Evolutionary conservation across 2,888 invertebrate species (phyloP), one percentile per base, ranked within the genome.

Genomic region (Hypena proboscidalis): DNA sequence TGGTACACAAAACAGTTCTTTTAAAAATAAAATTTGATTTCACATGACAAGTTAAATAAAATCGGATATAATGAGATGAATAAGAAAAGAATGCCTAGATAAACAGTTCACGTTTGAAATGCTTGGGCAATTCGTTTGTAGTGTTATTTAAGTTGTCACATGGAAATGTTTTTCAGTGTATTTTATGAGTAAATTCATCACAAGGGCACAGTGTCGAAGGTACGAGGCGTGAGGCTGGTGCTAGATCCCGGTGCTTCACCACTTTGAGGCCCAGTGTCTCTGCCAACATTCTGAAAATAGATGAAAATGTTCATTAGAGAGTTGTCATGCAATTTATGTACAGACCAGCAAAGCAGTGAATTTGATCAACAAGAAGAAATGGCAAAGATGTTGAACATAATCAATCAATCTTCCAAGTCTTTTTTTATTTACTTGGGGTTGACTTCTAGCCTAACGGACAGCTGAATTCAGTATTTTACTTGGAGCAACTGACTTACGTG

Each of bases 231-330:
- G 48, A 90, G 77, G 67, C 85, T 90, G 49, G 90, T 91, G 73
- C 91, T 91, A 47, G 93, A 93, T 27, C 93, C 93, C 0, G 93
- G 92, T n/a, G 93, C 92, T 69, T 93, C 93, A 26, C 93, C 93
- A 45, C 93, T 87, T 59, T 93, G 93, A 23, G 92, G 92, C 6
- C 92, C 92, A 45, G 92, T 87, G 67, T 92, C 93, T 30, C 92
- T 87, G 6, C 89, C 88, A 42, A 83, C 71, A 78, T 90, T 91
- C 91, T 92, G 80, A 9, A 83, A 84, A 35, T 32, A 38, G 4
- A 39, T 7, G n/a, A n/a, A n/a, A n/a, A n/a, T n/a, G n/a, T n/a
- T n/a, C n/a, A n/a, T n/a, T n/a, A n/a, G n/a, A n/a, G n/a, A n/a
- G n/a, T n/a, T n/a, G n/a, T n/a, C n/a, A n/a, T n/a, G n/a, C n/a